Evolutionary conservation across 2,888 invertebrate species (phyloP).

Genomic region (Mesopsocus fuscifrons): DNA sequence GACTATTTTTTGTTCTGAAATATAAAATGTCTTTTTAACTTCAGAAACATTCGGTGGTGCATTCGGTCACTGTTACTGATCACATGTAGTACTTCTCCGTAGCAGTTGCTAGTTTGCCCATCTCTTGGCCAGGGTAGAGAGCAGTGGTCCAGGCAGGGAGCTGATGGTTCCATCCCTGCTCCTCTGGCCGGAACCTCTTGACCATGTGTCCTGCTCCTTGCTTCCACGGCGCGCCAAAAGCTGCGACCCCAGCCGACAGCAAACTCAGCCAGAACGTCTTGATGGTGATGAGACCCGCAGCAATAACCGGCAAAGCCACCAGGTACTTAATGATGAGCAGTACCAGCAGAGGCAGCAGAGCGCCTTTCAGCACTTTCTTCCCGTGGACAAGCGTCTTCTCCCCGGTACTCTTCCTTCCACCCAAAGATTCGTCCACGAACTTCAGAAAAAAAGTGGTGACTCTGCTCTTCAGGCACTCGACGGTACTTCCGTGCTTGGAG

Average conservation of each 20-base stretch:
- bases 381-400: neutral
- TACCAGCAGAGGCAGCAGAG: constrained; percentile 6
- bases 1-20: too few relatives aligned
- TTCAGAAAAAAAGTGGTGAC: neutral
- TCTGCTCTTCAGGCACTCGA: neutral
- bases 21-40: too few relatives aligned
- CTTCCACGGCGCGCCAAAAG: constrained; percentile 6
- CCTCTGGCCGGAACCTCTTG: too few relatives aligned
- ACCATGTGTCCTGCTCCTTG: too few relatives aligned
- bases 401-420: neutral
- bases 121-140: too few relatives aligned
- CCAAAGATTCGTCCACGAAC: neutral
- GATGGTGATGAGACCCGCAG: constrained; percentile 1
- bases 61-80: too few relatives aligned
- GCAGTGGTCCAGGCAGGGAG: too few relatives aligned
- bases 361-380: neutral
- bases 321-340: neutral
- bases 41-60: too few relatives aligned
- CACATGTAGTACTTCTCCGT: too few relatives aligned
- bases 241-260: constrained; percentile 3
- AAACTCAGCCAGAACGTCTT: constrained; percentile 8
- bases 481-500: neutral
- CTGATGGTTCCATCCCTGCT: too few relatives aligned
- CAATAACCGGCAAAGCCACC: constrained; percentile 1
- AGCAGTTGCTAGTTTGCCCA: too few relatives aligned